Evolutionary conservation across 1,140 invertebrate genomes (phyloP), one percentile per base, ranked within the genome.

Genomic region (Euwallacea similis): DNA sequence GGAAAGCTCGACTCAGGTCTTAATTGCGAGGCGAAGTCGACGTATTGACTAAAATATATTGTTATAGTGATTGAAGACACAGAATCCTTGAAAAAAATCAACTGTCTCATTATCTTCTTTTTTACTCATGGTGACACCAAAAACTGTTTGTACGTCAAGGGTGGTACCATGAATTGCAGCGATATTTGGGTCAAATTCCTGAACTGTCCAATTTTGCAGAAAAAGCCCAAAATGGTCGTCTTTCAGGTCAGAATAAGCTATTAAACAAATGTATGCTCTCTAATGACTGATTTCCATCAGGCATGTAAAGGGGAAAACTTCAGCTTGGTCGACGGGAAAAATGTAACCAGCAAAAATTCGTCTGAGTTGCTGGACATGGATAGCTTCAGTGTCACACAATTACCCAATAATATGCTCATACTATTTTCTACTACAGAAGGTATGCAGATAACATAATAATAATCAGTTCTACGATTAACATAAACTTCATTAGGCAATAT

Each of bases 181-280:
- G 76, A 79, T 3, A 61, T 80, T 6, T 76, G 74, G 74, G 16
- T 42, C 43, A 54, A 63, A 33, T 78, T 79, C 64, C 71, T 7
- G 15, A 50, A 55, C 4, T 78, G 73, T 53, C 4, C 33, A 13
- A 53, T 60, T 43, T 66, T 79, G 4, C 53, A 73, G 9, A 50
- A 69, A n/a, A 78, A 78, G 66, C 78, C 78, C 9, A 79, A 80
- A 74, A 75, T 79, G 75, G 76, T 80, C 53, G 66, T 78, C 8
- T 76, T 80, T 47, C 77, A 78, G 69, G 78, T 79, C 71, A 73
- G 10, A 46, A 50, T 33, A 1, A 4, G 21, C 21, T 33, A n/a
- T 33, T 33, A 33, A 33, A 33, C 21, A 33, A 33, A 33, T 33
- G 4, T 4, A 1, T 33, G 1, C 21, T 33, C 21, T 33, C 21